A percentile compares a stretch with the other conserved stretches of the same genome.
Evolutionary conservation across 2,113 vertebrate genomes (phyloP).

Genomic region (Lipotes vexillifer): DNA sequence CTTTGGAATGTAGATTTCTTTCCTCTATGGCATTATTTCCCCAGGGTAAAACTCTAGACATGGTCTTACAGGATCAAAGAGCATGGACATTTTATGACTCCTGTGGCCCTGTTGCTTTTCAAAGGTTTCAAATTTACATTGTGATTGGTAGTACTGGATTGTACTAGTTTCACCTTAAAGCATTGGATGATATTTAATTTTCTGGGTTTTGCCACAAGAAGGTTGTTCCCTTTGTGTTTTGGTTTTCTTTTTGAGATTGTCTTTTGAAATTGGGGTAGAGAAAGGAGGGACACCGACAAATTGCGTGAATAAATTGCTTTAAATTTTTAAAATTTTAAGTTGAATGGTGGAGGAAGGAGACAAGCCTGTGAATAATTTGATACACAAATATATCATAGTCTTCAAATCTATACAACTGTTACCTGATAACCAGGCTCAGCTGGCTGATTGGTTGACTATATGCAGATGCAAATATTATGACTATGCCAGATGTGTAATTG

Average conservation of each 20-base stretch:
- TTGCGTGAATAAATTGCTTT: constrained; percentile 4
- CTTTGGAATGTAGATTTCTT: background rate
- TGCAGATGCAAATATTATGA: constrained; percentile 33
- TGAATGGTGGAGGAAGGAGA: background rate
- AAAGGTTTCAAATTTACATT: background rate
- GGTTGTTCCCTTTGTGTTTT: background rate
- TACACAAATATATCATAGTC: background rate
- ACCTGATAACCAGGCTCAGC: background rate
- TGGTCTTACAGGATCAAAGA: background rate
- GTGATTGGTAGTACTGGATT: background rate
- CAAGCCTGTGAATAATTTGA: background rate
- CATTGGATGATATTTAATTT: background rate
- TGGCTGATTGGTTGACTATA: constrained; percentile 35
- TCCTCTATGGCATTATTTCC: background rate
- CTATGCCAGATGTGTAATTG: constrained; percentile 42
- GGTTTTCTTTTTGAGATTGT: background rate
- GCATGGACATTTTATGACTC: background rate
- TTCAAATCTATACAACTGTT: background rate
- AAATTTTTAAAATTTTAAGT: background rate
- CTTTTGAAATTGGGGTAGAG: background rate
- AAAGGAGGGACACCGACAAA: background rate
- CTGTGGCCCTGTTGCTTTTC: background rate
- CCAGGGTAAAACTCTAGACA: background rate
- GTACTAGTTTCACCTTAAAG: background rate
- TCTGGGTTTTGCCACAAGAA: background rate